Evolutionary conservation across 2,113 vertebrate genomes (phyloP).

Genomic region (Pseudopodoces humilis): DNA sequence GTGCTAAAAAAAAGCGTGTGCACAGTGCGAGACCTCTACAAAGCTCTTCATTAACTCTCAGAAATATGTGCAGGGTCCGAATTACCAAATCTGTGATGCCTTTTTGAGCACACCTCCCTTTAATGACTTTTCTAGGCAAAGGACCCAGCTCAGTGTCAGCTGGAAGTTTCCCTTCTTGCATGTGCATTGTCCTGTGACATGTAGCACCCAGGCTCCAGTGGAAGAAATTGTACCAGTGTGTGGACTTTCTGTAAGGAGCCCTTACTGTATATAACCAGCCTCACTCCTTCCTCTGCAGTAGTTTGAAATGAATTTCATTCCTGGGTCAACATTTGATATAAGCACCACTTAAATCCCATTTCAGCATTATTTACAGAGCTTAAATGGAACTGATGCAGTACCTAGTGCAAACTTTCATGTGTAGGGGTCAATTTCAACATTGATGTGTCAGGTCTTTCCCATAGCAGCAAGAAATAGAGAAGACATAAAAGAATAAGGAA

Average conservation of each 20-base stretch:
- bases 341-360: background rate
- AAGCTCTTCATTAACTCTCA: background rate
- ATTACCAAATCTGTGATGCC: background rate
- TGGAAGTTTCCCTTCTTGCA: background rate
- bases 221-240: background rate
- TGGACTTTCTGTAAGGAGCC: background rate
- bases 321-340: background rate
- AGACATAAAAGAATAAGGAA: background rate
- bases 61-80: background rate
- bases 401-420: background rate
- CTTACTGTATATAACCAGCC: background rate
- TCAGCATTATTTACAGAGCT: background rate
- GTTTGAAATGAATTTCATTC: background rate
- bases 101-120: background rate
- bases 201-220: background rate
- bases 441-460: background rate
- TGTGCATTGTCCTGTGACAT: background rate
- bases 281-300: background rate
- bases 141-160: background rate
- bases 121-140: background rate
- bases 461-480: background rate
- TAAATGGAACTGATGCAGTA: background rate
- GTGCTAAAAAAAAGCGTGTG: background rate
- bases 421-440: background rate
- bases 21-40: fast-evolving